Percentiles rank a stretch among this genome's conserved stretches.
Evolutionary conservation across 2,888 invertebrate species (phyloP).

Genomic region (Sarcophaga carnaria): DNA sequence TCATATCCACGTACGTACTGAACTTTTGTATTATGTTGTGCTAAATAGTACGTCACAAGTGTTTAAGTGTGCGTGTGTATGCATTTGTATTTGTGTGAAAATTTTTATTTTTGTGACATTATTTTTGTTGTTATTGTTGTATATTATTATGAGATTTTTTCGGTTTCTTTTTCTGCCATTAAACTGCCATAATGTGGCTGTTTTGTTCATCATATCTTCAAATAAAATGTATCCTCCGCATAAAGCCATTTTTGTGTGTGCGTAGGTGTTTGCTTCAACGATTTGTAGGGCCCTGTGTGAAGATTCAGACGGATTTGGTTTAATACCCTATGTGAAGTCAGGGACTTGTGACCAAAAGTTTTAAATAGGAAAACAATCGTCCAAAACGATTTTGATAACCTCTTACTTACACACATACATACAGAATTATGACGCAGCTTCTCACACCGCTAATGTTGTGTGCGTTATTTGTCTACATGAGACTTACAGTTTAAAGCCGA

Average conservation of each 20-base stretch:
- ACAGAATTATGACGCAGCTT: no score
- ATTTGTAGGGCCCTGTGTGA: no score
- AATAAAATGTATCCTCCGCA: constrained; percentile 15
- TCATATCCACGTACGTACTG: constrained; percentile 63
- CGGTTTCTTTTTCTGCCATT: background rate
- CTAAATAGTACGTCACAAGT: background rate
- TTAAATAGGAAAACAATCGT: no score
- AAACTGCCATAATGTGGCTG: constrained; percentile 48
- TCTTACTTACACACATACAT: no score
- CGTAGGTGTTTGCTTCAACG: no score
- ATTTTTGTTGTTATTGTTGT: background rate
- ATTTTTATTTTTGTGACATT: constrained; percentile 36
- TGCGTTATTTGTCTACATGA: no score
- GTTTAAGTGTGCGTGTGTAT: background rate
- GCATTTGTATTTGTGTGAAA: constrained; percentile 4
- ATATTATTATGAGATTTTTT: constrained; percentile 4
- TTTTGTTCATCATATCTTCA: constrained; percentile 55
- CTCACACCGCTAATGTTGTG: no score
- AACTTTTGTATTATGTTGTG: constrained; percentile 51
- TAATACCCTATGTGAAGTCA: no score
- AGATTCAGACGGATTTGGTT: no score
- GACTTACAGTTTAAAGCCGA: no score
- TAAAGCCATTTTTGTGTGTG: background rate
- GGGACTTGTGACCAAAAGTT: no score
- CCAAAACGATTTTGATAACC: no score